Percentiles rank a stretch among this genome's conserved stretches.
Conservation (phyloP, 2,113 vertebrate species). For the Brachypodius melanocephalos region DNA sequence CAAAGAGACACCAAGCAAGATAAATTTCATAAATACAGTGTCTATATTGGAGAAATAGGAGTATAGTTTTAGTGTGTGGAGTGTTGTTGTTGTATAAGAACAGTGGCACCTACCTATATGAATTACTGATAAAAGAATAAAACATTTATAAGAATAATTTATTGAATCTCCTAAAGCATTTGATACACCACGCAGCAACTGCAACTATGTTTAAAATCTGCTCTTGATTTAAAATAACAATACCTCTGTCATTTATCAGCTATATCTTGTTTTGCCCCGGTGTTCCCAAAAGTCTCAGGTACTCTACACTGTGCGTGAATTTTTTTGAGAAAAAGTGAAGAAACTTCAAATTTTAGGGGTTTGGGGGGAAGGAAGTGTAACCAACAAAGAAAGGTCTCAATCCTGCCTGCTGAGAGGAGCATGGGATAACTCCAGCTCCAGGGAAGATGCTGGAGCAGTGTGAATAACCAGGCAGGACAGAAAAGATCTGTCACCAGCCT, state of each 20-base stretch:
- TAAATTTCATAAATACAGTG: slow-evolving; percentile 5
- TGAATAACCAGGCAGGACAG: not conserved
- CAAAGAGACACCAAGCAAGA: slow-evolving; percentile 15
- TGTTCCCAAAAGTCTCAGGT: not conserved
- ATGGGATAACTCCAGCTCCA: not conserved
- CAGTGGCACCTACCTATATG: not conserved
- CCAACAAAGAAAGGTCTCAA: not conserved
- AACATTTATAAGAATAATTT: slow-evolving; percentile 39
- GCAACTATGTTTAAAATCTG: slow-evolving; percentile 25
- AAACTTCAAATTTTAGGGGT: not conserved
- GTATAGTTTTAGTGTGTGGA: not conserved
- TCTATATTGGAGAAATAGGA: slow-evolving; percentile 17
- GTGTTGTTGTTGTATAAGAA: not conserved
- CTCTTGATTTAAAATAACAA: not conserved
- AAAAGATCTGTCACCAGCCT: not conserved
- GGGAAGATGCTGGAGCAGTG: not conserved
- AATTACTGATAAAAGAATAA: slow-evolving; percentile 40
- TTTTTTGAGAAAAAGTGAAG: not conserved
- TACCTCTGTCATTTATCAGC: not conserved
- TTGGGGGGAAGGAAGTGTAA: not conserved
- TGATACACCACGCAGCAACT: not conserved
- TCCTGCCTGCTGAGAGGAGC: not conserved
- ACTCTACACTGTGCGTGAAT: not conserved
- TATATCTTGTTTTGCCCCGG: not conserved
- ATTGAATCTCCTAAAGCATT: slow-evolving; percentile 16